Conservation (phyloP, 2,113 vertebrate genomes). For the Odocoileus virginianus region DNA sequence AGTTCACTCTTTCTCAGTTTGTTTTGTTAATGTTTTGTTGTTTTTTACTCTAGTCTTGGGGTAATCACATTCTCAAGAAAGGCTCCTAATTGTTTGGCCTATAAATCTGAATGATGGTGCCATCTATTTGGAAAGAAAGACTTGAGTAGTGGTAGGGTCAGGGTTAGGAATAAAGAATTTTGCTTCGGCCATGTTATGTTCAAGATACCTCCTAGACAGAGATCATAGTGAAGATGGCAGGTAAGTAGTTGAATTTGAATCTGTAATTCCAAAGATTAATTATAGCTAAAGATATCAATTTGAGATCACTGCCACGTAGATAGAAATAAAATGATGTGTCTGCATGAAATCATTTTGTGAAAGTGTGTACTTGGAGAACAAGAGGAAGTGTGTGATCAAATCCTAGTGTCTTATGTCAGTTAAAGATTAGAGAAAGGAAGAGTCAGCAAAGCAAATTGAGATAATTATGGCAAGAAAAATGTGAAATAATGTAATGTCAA, state of each 20-base stretch:
- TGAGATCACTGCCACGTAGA: not conserved
- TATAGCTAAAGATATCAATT: not conserved
- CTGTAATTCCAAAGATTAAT: not conserved
- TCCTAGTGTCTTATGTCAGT: not conserved
- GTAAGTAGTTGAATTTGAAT: not conserved
- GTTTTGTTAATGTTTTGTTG: not conserved
- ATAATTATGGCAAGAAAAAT: not conserved
- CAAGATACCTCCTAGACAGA: not conserved
- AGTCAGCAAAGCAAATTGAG: not conserved
- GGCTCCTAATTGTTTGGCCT: not conserved
- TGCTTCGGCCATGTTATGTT: not conserved
- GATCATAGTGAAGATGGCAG: not conserved
- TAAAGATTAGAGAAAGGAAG: not conserved
- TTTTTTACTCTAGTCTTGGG: not conserved
- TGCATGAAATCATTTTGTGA: not conserved
- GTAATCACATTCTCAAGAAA: not conserved
- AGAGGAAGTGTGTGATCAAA: not conserved
- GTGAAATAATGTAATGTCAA: not conserved
- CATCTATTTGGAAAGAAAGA: not conserved
- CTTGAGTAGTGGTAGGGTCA: not conserved
- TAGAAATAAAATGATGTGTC: not conserved
- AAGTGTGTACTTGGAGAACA: not conserved
- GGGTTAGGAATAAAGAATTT: not conserved
- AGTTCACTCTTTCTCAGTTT: not conserved
- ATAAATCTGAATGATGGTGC: not conserved